A percentile compares a stretch with the other conserved stretches of the same genome.
Conservation (phyloP, 2,797 vertebrate genomes). For the Austrolebias charrua region DNA sequence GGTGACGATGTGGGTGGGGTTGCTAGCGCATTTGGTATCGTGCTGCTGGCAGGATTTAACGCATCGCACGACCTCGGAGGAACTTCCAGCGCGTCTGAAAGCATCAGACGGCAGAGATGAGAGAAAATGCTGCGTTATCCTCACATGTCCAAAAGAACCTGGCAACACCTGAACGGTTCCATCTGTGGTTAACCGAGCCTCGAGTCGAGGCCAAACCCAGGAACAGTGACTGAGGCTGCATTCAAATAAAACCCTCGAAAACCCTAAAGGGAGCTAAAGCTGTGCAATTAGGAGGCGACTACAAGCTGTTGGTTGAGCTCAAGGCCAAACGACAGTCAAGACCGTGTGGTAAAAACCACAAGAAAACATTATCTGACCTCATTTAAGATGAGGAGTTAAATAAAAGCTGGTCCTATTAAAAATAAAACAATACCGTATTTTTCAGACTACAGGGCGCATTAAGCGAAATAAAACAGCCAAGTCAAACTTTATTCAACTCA, state of each 20-base stretch:
- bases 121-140: conserved; percentile 4
- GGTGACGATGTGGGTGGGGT: conserved; percentile 83
- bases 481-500: no score
- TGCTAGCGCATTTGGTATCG: conserved; percentile 74
- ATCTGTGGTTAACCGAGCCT: conserved; percentile 49
- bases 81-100: conserved; percentile 69
- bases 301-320: conserved; percentile 44
- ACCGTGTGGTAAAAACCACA: conserved; percentile 43
- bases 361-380: conserved; percentile 18
- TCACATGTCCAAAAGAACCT: no score
- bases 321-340: conserved; percentile 55
- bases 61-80: conserved; percentile 80
- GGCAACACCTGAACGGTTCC: conserved; percentile 58
- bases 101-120: background rate
- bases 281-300: conserved; percentile 71
- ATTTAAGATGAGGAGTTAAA: no score
- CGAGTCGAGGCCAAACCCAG: conserved; percentile 6
- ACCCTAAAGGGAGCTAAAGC: conserved; percentile 31
- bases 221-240: conserved; percentile 35
- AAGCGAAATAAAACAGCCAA: no score
- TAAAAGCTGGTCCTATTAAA: no score
- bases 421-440: no score
- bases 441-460: no score
- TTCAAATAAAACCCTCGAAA: conserved; percentile 54
- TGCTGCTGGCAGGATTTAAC: conserved; percentile 81